Percentiles rank a stretch among this genome's conserved stretches.
Conservation (phyloP, 2,113 vertebrate genomes). For the Litocranius walleri region DNA sequence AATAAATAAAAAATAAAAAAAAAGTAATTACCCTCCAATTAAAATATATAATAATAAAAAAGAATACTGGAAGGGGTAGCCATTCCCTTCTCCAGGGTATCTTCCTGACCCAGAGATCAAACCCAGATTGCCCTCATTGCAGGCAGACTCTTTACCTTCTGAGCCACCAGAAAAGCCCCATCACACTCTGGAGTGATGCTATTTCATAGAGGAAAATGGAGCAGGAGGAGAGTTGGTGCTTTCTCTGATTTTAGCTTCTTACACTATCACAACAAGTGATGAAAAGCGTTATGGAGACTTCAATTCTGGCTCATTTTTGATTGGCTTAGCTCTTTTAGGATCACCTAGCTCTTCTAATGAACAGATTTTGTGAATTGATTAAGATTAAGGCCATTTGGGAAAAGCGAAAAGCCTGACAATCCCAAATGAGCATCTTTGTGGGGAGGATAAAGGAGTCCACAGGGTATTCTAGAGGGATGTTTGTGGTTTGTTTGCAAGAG, state of each 20-base stretch:
- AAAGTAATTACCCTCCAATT: not conserved
- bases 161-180: not conserved
- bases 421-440: not conserved
- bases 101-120: not conserved
- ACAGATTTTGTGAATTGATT: not conserved
- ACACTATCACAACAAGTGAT: too few species aligned
- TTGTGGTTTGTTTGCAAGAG: not conserved
- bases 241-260: not conserved
- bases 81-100: not conserved
- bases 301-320: not conserved
- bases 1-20: too few species aligned
- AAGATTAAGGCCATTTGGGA: not conserved
- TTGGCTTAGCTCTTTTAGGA: not conserved
- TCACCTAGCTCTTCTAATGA: not conserved
- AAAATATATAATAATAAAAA: not conserved
- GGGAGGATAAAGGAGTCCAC: not conserved
- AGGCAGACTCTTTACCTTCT: not conserved
- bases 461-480: not conserved
- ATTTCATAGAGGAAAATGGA: not conserved
- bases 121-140: not conserved
- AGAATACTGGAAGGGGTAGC: not conserved
- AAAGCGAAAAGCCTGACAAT: not conserved
- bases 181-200: not conserved
- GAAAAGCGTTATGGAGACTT: not conserved
- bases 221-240: rapidly evolving